Evolutionary conservation across 2,888 invertebrate species (phyloP).

Genomic region (Cepaea hortensis): DNA sequence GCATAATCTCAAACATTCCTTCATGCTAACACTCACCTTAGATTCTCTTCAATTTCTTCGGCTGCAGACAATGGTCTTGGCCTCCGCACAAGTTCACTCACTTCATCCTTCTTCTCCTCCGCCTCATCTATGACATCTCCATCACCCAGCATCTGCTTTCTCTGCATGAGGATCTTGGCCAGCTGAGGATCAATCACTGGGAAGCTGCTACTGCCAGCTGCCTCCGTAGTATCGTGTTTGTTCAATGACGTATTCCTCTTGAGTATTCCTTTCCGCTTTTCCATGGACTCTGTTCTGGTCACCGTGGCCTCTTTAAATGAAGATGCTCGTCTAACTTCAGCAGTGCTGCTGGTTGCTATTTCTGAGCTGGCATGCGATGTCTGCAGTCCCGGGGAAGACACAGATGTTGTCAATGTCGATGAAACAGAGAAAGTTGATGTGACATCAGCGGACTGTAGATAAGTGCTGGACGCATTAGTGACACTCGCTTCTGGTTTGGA

Average conservation of each 20-base stretch:
- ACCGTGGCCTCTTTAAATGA: slow-evolving; percentile 45
- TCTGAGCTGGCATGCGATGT: neutral
- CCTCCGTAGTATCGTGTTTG: slow-evolving; percentile 55
- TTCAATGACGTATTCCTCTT: slow-evolving; percentile 65
- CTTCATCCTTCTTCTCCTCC: slow-evolving; percentile 36
- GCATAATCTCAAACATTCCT: neutral
- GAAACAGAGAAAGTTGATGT: neutral
- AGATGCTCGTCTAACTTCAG: slow-evolving; percentile 22
- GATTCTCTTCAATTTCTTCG: slow-evolving; percentile 60
- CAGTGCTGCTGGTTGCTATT: neutral
- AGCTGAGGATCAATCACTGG: slow-evolving; percentile 66
- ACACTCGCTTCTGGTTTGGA: neutral
- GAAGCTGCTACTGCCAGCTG: slow-evolving; percentile 4
- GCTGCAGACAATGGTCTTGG: slow-evolving; percentile 54
- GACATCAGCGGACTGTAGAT: neutral
- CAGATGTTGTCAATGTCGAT: neutral
- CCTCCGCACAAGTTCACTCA: neutral
- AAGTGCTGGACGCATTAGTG: neutral
- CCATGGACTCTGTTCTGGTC: slow-evolving; percentile 55
- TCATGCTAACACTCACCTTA: slow-evolving; percentile 54
- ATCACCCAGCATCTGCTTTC: slow-evolving; percentile 57
- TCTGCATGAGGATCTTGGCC: slow-evolving; percentile 60
- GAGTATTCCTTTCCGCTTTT: slow-evolving; percentile 63
- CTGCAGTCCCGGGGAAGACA: neutral
- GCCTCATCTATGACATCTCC: slow-evolving; percentile 54